Conservation (phyloP, 1,140 invertebrate genomes). For the Apis dorsata region DNA sequence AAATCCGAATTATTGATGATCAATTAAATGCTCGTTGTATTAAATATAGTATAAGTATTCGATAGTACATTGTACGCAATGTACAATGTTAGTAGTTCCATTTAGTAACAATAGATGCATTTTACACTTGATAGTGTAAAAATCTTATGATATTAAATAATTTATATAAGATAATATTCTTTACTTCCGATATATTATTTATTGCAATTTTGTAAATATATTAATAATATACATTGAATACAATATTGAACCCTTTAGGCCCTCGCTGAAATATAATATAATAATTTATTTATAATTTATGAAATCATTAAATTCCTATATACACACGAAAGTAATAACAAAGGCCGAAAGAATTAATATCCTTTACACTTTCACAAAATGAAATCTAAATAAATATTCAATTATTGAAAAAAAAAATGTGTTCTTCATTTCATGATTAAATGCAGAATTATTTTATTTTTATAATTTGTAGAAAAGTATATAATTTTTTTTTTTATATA, state of each 20-base stretch:
- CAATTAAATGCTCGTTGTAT: background rate
- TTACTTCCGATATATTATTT: slow-evolving; percentile 40
- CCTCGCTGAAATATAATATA: background rate
- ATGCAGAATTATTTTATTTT: slow-evolving; percentile 10
- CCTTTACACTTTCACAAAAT: background rate
- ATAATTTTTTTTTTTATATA: background rate
- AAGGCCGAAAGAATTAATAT: background rate
- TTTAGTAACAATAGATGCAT: background rate
- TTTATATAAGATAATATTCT: slow-evolving; percentile 20
- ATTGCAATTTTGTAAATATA: slow-evolving; percentile 60
- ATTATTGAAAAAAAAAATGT: background rate
- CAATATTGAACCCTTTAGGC: background rate
- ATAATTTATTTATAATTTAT: background rate
- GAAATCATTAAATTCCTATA: background rate
- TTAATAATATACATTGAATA: slow-evolving; percentile 12
- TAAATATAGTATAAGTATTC: background rate
- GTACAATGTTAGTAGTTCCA: background rate
- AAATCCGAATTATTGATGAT: slow-evolving; percentile 4
- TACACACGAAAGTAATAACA: background rate
- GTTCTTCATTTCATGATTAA: background rate
- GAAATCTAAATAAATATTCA: slow-evolving; percentile 5
- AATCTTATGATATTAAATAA: background rate
- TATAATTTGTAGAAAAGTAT: slow-evolving; percentile 12
- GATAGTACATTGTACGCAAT: background rate
- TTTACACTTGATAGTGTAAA: slow-evolving; percentile 9